A percentile compares a stretch with the other conserved stretches of the same genome.
These are phyloP conservation scores for Paedocypris micromegethes DNA, from an alignment of 2,797 vertebrate species.

Conservation along the genomic window DNA sequence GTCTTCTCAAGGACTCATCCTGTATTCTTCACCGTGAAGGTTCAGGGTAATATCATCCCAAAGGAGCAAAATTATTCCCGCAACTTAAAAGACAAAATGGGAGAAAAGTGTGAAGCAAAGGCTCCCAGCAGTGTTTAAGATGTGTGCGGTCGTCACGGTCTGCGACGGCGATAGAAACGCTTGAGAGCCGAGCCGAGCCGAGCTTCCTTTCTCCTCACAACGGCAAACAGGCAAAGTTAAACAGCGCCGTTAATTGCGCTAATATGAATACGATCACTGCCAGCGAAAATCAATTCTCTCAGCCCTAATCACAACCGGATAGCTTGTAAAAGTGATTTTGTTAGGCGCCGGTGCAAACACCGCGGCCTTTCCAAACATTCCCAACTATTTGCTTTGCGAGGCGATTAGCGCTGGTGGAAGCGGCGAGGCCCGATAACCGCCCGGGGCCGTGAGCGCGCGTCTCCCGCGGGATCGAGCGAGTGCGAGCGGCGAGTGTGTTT, in stretches of 20 bases:
- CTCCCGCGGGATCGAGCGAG: constrained; percentile 63
- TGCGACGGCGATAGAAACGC: constrained; percentile 64
- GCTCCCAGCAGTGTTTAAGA: constrained; percentile 64
- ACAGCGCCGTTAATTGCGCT: constrained; percentile 82
- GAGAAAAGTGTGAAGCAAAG: constrained; percentile 20
- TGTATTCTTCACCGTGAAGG: constrained; percentile 61
- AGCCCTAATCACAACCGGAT: constrained; percentile 79
- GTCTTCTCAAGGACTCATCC: constrained; percentile 18
- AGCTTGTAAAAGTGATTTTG: constrained; percentile 84
- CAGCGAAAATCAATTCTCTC: constrained; percentile 79
- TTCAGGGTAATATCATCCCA: constrained; percentile 69
- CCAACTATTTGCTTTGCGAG: constrained; percentile 75
- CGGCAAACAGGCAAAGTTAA: constrained; percentile 70
- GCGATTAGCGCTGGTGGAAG: constrained; percentile 70
- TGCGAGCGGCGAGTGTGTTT: constrained; percentile 73
- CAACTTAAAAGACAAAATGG: constrained; percentile 65
- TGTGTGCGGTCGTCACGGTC: constrained; percentile 70
- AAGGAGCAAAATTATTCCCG: constrained; percentile 70
- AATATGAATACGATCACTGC: constrained; percentile 84
- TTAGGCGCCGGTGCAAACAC: constrained; percentile 80
- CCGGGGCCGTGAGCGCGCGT: constrained; percentile 62
- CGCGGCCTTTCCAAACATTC: constrained; percentile 76
- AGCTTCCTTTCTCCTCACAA: constrained; percentile 71
- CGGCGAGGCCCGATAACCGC: constrained; percentile 67
- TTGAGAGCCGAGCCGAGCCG: constrained; percentile 59